Evolutionary conservation across 2,888 invertebrate genomes (phyloP).

Genomic region (Cheilosia vulpina): DNA sequence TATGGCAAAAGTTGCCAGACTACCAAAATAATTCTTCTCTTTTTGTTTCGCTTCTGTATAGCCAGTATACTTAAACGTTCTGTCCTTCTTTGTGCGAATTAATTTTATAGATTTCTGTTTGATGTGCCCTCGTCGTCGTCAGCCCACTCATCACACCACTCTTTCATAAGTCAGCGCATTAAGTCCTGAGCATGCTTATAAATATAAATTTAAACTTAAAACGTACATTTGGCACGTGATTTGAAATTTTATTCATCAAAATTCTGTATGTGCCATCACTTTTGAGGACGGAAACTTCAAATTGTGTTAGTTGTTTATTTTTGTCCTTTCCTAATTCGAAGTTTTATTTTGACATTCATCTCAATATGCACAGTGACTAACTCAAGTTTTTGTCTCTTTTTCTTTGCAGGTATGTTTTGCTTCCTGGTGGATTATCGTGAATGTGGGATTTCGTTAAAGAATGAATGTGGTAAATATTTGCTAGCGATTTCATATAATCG

Average conservation of each 20-base stretch:
- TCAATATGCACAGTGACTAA: slow-evolving; percentile 42
- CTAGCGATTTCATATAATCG: slow-evolving; percentile 33
- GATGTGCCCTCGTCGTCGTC: neutral
- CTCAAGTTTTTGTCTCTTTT: slow-evolving; percentile 1
- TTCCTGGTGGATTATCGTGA: slow-evolving; percentile 32
- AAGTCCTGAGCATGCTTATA: slow-evolving; percentile 62
- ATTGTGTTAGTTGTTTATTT: slow-evolving; percentile 42
- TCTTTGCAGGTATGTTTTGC: slow-evolving; percentile 60
- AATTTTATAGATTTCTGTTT: slow-evolving; percentile 57
- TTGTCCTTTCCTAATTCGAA: slow-evolving; percentile 34
- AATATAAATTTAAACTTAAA: slow-evolving; percentile 62
- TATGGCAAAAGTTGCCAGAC: neutral
- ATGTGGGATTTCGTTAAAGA: slow-evolving; percentile 2
- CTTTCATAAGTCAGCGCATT: slow-evolving; percentile 66
- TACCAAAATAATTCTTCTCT: slow-evolving; percentile 5
- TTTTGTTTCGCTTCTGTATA: slow-evolving; percentile 15
- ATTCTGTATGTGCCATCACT: neutral
- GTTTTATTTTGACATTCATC: slow-evolving; percentile 33
- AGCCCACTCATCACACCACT: neutral
- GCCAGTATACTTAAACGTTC: slow-evolving; percentile 7
- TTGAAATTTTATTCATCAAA: slow-evolving; percentile 65
- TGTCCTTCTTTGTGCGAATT: slow-evolving; percentile 48
- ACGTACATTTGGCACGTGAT: slow-evolving; percentile 66
- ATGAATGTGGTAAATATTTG: slow-evolving; percentile 34
- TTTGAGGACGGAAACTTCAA: slow-evolving; percentile 22